Conservation (phyloP, 2,113 vertebrate genomes). For the Spermophilus dauricus region DNA sequence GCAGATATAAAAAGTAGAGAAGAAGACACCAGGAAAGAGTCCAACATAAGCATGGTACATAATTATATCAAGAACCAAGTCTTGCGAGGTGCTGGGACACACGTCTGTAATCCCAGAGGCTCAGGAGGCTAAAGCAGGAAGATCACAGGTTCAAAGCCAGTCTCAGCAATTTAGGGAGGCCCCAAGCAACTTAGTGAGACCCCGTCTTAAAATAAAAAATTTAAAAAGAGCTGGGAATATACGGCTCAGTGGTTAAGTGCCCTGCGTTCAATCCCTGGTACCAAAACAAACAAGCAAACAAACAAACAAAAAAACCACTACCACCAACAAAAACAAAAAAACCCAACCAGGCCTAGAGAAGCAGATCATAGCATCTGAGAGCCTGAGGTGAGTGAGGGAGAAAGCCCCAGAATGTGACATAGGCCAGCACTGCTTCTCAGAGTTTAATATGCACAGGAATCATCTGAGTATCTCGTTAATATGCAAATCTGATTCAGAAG, state of each 20-base stretch:
- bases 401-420: neutral
- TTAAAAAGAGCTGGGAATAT: too few relatives aligned
- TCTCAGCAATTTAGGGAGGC: too few relatives aligned
- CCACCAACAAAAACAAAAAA: too few relatives aligned
- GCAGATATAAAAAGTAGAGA: neutral
- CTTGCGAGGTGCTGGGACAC: neutral
- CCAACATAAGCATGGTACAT: accelerated
- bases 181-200: too few relatives aligned
- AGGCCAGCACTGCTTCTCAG: neutral
- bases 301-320: too few relatives aligned
- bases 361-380: neutral
- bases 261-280: too few relatives aligned
- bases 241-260: too few relatives aligned
- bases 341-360: neutral
- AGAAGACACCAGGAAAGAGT: neutral
- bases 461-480: neutral
- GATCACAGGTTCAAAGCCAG: too few relatives aligned
- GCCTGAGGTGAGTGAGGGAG: neutral
- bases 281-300: too few relatives aligned
- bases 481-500: neutral
- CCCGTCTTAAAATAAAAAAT: too few relatives aligned
- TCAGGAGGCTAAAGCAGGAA: too few relatives aligned
- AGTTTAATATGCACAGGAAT: accelerated
- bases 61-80: neutral
- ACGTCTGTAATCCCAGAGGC: too few relatives aligned